Base-by-base conservation (phyloP, 2,888 invertebrate species). In the Hirtodrosophila trivittata region DNA sequence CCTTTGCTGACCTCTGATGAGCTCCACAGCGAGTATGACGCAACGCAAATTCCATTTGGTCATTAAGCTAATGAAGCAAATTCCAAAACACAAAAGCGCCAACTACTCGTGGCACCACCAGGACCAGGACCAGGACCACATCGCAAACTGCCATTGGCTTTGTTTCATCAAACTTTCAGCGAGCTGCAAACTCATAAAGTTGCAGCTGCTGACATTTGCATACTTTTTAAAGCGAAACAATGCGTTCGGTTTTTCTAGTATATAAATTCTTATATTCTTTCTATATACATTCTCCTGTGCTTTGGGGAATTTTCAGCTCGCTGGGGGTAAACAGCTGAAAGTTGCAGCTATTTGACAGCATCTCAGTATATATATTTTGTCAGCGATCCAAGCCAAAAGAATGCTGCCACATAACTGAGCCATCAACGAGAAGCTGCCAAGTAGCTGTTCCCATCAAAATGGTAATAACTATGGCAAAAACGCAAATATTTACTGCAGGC, bases 331-430 rank as follows among this genome's bases (percentile, higher is more conserved):
- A 42, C 39, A 57, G 46, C 66, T 55, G 60, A 65, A 83, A 76
- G 81, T 51, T 69, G 59, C 66, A 76, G 80, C 63, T 86, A 86
- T 78, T 78, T 86, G 80, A 78, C 77, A 66, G 60, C 56, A 45
- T 26, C 41, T 42, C 52, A 69, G 69, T 52, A 62, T 55, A 62
- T 63, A 62, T 63, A 62, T 60, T 43, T 58, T 46, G 60, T 54
- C 50, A 56, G 32, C 30, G 39, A 38, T 52, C 38, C 32, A 33
- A 63, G 35, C 62, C 59, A 41, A 49, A 72, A 50, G 46, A 49
- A 41, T 38, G 51, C 56, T 43, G 42, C 54, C 54, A 33, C 47
- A 43, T 35, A 60, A 73, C 47, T 39, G 55, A 56, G 69, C 51
- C 46, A 56, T 54, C 84, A 55, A 18, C 33, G 26, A 35, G 32